Conservation (phyloP, 2,888 invertebrate species). For the Thysanoteuthis rhombus region DNA sequence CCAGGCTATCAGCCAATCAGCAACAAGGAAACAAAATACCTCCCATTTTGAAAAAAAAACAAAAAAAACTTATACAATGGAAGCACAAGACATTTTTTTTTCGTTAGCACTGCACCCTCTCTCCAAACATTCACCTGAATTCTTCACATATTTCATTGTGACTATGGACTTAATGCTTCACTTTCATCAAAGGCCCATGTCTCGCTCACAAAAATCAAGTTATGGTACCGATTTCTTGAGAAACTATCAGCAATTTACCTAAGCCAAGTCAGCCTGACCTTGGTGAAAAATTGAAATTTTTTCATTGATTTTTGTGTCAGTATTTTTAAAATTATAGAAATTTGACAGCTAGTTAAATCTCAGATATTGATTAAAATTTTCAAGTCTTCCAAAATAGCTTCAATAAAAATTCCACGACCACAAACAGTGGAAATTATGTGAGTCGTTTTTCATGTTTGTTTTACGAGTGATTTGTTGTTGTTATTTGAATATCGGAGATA, state of each 20-base stretch:
- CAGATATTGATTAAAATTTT: constrained; percentile 25
- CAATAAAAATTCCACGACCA: background rate
- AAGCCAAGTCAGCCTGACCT: constrained; percentile 20
- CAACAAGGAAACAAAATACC: background rate
- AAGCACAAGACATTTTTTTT: too few relatives aligned
- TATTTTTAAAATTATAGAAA: constrained; percentile 26
- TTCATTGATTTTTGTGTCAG: background rate
- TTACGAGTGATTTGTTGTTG: background rate
- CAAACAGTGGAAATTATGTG: background rate
- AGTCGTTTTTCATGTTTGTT: background rate
- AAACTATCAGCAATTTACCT: background rate
- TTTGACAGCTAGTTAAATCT: constrained; percentile 28
- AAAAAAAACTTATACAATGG: too few relatives aligned
- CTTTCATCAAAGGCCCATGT: background rate
- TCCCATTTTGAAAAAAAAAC: background rate
- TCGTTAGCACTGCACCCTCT: background rate
- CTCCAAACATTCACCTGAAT: background rate
- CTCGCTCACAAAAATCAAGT: background rate
- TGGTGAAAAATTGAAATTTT: background rate
- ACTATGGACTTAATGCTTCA: background rate
- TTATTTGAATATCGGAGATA: background rate
- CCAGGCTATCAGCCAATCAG: background rate
- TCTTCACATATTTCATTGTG: background rate
- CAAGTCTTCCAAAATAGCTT: constrained; percentile 19
- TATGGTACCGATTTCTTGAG: background rate